phyloP scores from a whole-genome alignment of 2,888 invertebrate species.

The Tupiocoris notatus region DNA sequence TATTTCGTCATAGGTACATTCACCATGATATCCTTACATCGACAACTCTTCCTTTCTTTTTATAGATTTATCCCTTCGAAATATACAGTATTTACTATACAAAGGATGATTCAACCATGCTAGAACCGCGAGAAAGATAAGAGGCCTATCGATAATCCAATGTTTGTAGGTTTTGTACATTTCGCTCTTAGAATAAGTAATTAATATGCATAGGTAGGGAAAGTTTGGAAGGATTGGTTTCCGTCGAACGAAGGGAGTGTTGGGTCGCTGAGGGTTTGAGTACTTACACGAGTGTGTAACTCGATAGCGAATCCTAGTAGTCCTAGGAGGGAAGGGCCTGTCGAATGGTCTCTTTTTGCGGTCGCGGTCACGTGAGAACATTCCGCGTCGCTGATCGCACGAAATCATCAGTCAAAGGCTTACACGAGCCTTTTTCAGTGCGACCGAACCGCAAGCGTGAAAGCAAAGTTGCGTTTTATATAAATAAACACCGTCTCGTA shows the following conservation, averaged over 20 bases:
- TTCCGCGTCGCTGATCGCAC: slow-evolving; percentile 32
- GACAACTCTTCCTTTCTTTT: no score
- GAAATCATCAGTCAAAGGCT: slow-evolving; percentile 1
- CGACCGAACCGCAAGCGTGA: background rate
- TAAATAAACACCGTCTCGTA: no score
- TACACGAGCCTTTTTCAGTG: background rate
- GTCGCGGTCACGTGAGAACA: slow-evolving; percentile 28
- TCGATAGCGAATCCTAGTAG: background rate
- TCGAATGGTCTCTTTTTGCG: background rate
- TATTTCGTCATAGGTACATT: no score
- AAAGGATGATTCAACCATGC: no score
- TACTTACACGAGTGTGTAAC: background rate
- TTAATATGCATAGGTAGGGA: background rate
- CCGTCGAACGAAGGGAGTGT: background rate
- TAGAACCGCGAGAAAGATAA: no score
- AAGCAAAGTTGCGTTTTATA: background rate
- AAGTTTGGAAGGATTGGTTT: background rate
- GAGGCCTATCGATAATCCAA: no score
- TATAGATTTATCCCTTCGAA: no score
- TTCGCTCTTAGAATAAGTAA: background rate
- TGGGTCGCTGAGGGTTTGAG: background rate
- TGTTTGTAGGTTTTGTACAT: no score
- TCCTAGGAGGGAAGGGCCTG: background rate
- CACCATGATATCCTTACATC: no score
- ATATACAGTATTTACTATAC: no score